Base-by-base conservation (phyloP, 2,113 vertebrate species). In the Pollimyrus isidori region DNA sequence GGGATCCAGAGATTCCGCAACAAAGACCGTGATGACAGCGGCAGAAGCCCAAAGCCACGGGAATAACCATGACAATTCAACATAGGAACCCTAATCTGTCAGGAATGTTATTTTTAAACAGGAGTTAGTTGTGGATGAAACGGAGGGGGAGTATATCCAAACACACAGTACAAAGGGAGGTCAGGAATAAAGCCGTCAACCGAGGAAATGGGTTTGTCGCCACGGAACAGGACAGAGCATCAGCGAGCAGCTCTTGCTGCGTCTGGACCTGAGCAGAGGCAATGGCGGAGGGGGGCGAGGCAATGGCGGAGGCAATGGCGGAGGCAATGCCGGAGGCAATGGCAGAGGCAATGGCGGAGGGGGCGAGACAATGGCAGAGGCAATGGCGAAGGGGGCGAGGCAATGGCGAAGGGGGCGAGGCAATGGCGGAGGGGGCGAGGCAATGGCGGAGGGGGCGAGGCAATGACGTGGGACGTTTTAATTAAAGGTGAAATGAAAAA, bases 151-250 rank as follows among this genome's bases (percentile, higher is more conserved):
- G 88, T 87, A 91, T 91, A 92, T 92, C 83, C 93, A 92, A 91
- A 93, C 91, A 92, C 90, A 89, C 69, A 39, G 91, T 87, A 91
- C 88, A 89, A 80, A 58, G 89, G 88, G 91, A 93, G 94, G 62
- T 92, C 92, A 91, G 92, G 87, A 91, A 94, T 92, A 91, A 94
- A 94, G 92, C 93, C 94, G 92, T 93, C 93, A 94, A 91, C 93
- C 89, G 89, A 69, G 89, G 90, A 92, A 94, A 91, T 90, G 91
- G 92, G 92, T 91, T 52, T 86, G 58, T 73, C 23, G 26, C 80
- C 80, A 39, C 3, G 6, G 35, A 87, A 48, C 0, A 19, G 21
- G 42, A 48, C 17, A 7, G 48, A 26, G 65, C 35, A 7, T 39
- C 21, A 21, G 19, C 15, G 7, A n/a, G 17, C 48, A 48, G 45